Evolutionary conservation across 2,888 invertebrate species (phyloP).

Genomic region (Chrysodeixis includens): DNA sequence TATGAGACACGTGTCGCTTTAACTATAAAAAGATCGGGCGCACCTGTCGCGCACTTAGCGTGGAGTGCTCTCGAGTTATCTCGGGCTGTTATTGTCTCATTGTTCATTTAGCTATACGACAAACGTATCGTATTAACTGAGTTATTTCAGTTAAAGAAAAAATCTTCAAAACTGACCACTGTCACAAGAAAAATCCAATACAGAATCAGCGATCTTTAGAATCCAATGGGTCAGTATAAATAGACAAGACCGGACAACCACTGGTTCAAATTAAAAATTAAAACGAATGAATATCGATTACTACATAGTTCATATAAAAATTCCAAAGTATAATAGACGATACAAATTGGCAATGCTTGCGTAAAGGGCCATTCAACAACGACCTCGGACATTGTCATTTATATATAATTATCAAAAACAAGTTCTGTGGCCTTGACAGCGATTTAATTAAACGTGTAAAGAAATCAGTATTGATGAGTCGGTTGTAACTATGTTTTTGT

Average conservation of each 20-base stretch:
- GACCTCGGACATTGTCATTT: slow-evolving; percentile 43
- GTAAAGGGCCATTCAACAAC: slow-evolving; percentile 25
- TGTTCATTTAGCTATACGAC: background rate
- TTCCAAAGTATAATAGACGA: slow-evolving; percentile 5
- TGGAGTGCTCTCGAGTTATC: background rate
- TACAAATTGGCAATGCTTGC: slow-evolving; percentile 20
- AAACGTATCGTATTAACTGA: background rate
- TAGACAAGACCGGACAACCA: background rate
- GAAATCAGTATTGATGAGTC: slow-evolving; percentile 34
- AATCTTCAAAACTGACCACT: too few relatives aligned
- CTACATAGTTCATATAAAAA: background rate
- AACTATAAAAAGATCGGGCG: background rate
- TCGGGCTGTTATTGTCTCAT: background rate
- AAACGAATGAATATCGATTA: background rate
- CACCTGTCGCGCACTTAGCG: slow-evolving; percentile 1
- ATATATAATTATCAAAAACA: slow-evolving; percentile 42
- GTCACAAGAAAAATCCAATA: too few relatives aligned
- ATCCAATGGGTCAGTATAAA: background rate
- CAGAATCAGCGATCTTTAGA: background rate
- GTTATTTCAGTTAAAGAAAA: too few relatives aligned
- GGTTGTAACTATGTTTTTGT: slow-evolving; percentile 21
- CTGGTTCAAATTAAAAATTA: background rate
- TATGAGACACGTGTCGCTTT: slow-evolving; percentile 4
- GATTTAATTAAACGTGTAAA: slow-evolving; percentile 41
- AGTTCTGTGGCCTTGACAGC: slow-evolving; percentile 47